Conservation (phyloP, 1,140 invertebrate species). For the Condylostylus longicornis region DNA sequence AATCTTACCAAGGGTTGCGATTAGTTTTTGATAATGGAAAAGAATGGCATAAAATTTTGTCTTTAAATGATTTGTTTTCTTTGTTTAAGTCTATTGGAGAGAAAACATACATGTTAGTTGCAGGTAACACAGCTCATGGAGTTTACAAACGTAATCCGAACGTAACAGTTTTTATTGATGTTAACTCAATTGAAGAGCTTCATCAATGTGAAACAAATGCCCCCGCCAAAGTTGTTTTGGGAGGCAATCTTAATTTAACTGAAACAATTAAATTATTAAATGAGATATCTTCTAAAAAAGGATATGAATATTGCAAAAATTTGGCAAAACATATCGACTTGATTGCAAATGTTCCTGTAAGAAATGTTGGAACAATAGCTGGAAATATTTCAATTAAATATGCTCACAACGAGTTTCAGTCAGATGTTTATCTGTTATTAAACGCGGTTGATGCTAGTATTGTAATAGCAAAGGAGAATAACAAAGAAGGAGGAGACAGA, state of each 20-base stretch:
- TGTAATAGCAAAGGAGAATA: constrained; percentile 6
- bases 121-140: constrained; percentile 39
- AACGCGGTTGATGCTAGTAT: constrained; percentile 45
- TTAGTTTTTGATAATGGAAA: constrained; percentile 16
- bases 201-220: constrained; percentile 34
- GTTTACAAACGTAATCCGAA: constrained; percentile 38
- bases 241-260: constrained; percentile 47
- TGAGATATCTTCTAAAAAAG: constrained; percentile 32
- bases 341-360: constrained; percentile 55
- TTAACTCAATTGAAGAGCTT: constrained; percentile 48
- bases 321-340: constrained; percentile 44
- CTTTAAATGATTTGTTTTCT: constrained; percentile 39
- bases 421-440: constrained; percentile 57
- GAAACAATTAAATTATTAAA: constrained; percentile 46
- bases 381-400: constrained; percentile 70
- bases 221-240: constrained; percentile 35
- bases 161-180: constrained; percentile 47
- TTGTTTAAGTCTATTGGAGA: constrained; percentile 34
- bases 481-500: constrained; percentile 13
- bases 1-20: no score
- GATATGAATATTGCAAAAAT: constrained; percentile 35
- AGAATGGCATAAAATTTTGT: constrained; percentile 27
- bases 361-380: constrained; percentile 55
- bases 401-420: constrained; percentile 50
- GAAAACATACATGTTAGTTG: constrained; percentile 32